Base-by-base conservation (phyloP, 2,888 invertebrate species). In the Troilus luridus region DNA sequence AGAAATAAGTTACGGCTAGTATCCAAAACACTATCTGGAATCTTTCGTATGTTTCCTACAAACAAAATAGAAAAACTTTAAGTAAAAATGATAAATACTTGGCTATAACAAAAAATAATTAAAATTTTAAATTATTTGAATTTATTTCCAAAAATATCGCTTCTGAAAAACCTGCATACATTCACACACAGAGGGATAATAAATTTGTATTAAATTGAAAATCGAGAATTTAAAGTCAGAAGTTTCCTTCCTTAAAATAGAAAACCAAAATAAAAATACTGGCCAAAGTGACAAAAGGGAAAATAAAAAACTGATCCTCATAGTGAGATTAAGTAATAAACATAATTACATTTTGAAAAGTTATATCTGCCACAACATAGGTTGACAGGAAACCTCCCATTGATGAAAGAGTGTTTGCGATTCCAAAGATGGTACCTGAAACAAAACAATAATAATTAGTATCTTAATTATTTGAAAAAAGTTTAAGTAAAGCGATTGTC, bases 1-100 rank as follows among this genome's bases (percentile, higher is more conserved):
- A 93, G 0, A 96, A 94, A 94, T 98, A 98, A 0, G 97, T 96
- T 6, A 94, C 95, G 0, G 96, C 96, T 27, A 98, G 94, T 89
- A 98, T 96, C 95, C 97, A 97, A 94, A 98, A 98, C 0, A 98
- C 97, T 91, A 96, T 96, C 94, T 96, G 96, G 98, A 98, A 98
- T 93, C 96, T 96, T 54, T 95, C 95, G 93, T 96, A 96, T 0
- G 96, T 96, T 94, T 97, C 96, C 96, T 96, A 94, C 3, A 93
- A 94, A 77, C 41, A 41, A 41, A 41, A 41, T 41, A 41, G 41
- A 41, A 41, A 41, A 41, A 41, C 41, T 41, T 41, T 41, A 41
- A 41, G 41, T 41, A 41, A 41, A 41, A 41, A 41, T 41, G 41
- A 41, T 41, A 41, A 41, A 41, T 41, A 5, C 1, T 41, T 41